phyloP scores from a whole-genome alignment of 2,113 vertebrate genomes.

The Cranoglanis bouderius region DNA sequence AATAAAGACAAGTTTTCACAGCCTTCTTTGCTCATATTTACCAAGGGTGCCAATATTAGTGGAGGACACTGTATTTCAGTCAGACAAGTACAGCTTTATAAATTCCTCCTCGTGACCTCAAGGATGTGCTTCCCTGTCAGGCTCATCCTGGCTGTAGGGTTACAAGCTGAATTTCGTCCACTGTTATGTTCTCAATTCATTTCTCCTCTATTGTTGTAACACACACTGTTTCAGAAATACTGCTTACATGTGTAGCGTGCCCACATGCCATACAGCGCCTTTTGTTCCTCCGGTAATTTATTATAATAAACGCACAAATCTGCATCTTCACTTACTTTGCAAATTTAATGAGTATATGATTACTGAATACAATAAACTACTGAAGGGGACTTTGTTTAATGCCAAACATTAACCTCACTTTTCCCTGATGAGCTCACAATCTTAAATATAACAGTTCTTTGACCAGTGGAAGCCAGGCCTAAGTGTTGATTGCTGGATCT shows the following conservation, averaged over 20 bases:
- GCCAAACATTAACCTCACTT: background rate
- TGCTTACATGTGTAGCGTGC: background rate
- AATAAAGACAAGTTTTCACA: too few species aligned
- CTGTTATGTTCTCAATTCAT: slow-evolving; percentile 3
- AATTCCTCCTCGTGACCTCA: background rate
- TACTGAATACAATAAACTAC: background rate
- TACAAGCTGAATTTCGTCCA: background rate
- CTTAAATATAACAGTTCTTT: background rate
- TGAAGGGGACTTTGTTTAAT: background rate
- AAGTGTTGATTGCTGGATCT: background rate
- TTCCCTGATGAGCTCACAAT: background rate
- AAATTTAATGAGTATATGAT: background rate
- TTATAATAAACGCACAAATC: background rate
- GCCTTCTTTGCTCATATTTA: too few species aligned
- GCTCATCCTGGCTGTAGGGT: slow-evolving; percentile 10
- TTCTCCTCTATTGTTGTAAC: slow-evolving; percentile 53
- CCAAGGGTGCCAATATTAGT: too few species aligned
- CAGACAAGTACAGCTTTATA: background rate
- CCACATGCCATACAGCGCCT: slow-evolving; percentile 13
- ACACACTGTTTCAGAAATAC: background rate
- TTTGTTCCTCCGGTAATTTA: background rate
- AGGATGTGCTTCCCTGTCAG: slow-evolving; percentile 7
- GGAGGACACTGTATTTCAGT: too few species aligned
- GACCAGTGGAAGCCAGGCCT: background rate
- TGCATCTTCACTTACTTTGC: background rate